Evolutionary conservation across 53 echinoderm and acorn worm genomes (phyloP).

Genomic region (Holothuria leucospilota): DNA sequence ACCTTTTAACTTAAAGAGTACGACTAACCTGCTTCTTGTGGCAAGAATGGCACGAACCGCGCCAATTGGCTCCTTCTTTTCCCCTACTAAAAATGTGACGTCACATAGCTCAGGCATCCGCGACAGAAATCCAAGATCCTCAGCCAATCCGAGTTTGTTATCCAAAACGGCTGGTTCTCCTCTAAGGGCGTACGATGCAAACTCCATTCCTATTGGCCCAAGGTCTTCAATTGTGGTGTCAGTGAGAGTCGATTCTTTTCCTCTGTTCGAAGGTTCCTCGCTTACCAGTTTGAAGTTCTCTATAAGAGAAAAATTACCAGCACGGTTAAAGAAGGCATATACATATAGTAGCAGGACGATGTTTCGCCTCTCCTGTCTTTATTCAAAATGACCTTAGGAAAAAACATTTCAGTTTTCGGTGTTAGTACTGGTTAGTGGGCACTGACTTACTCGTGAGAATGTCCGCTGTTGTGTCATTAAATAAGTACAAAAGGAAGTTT

Average conservation of each 20-base stretch:
- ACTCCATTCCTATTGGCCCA: conserved; percentile 39
- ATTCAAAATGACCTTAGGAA: too few species aligned
- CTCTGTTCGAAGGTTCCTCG: not conserved
- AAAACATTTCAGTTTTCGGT: too few species aligned
- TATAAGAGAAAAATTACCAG: not conserved
- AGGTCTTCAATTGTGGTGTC: not conserved
- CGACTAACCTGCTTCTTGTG: conserved; percentile 88
- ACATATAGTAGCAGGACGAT: too few species aligned
- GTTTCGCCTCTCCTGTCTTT: too few species aligned
- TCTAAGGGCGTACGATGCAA: conserved; percentile 40
- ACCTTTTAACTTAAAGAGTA: too few species aligned
- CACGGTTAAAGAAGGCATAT: too few species aligned
- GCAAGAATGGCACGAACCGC: conserved; percentile 93
- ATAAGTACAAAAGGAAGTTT: too few species aligned
- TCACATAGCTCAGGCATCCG: conserved; percentile 99
- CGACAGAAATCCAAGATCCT: conserved; percentile 90
- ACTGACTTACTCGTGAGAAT: too few species aligned
- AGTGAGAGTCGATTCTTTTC: not conserved
- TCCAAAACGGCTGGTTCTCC: conserved; percentile 82
- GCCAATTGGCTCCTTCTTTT: conserved; percentile 85
- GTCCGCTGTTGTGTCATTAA: too few species aligned
- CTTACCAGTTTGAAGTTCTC: not conserved
- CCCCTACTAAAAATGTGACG: conserved; percentile 93
- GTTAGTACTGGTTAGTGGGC: too few species aligned
- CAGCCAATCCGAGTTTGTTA: conserved; percentile 92